A percentile compares a stretch with the other conserved stretches of the same genome.
Evolutionary conservation across 2,888 invertebrate species (phyloP).

Genomic region (Theretra japonica): DNA sequence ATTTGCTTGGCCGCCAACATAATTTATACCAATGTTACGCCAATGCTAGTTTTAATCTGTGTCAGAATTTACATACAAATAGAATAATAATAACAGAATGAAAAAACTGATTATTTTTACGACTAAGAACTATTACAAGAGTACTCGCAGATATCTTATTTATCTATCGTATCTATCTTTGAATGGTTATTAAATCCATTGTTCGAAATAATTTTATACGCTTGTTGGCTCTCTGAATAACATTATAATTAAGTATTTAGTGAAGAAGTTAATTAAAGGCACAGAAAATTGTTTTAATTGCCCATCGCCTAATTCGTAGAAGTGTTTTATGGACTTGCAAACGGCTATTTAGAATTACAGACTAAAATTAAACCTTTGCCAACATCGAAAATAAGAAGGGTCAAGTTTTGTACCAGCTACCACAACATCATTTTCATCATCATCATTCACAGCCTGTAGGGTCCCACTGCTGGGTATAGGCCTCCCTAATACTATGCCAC

Average conservation of each 20-base stretch:
- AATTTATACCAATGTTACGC: not conserved
- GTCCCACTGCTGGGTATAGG: too few species aligned
- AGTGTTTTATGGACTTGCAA: too few species aligned
- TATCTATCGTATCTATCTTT: too few species aligned
- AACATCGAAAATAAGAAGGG: too few species aligned
- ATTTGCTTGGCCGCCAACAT: not conserved
- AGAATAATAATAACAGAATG: conserved; percentile 7
- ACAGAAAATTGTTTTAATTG: not conserved
- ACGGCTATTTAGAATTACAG: too few species aligned
- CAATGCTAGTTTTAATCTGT: not conserved
- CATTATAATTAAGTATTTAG: not conserved
- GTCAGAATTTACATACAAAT: conserved; percentile 22
- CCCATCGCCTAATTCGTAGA: not conserved
- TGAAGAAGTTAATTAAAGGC: not conserved
- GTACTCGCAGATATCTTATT: not conserved
- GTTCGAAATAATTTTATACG: not conserved
- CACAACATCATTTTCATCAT: too few species aligned
- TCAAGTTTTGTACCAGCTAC: too few species aligned
- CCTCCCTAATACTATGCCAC: too few species aligned
- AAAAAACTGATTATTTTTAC: conserved; percentile 7
- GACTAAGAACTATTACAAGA: not conserved
- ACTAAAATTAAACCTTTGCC: too few species aligned
- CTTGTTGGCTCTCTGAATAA: not conserved
- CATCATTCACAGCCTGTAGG: too few species aligned
- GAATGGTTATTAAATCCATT: not conserved